phyloP scores from a whole-genome alignment of 2,888 invertebrate genomes.

The Drosophila lacicola region DNA sequence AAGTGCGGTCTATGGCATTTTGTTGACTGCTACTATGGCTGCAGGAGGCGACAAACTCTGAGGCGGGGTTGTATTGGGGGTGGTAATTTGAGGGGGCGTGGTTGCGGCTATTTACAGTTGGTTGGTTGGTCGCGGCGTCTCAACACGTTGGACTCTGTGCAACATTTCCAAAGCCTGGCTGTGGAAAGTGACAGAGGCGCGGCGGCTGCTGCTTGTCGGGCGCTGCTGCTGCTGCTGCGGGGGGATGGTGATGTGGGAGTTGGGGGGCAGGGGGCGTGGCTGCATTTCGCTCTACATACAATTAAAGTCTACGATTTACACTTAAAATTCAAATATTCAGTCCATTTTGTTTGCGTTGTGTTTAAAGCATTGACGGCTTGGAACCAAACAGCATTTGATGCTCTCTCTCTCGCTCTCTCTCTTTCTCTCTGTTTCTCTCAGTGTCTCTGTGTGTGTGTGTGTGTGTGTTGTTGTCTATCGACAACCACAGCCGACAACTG shows the following conservation, averaged over 20 bases:
- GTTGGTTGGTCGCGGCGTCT: constrained; percentile 29
- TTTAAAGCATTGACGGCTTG: constrained; percentile 83
- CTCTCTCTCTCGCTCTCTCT: constrained; percentile 56
- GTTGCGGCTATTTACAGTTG: constrained; percentile 64
- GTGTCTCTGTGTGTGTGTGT: constrained; percentile 1
- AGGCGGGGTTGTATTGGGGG: constrained; percentile 16
- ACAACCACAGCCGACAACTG: constrained; percentile 98
- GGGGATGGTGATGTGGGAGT: constrained; percentile 1
- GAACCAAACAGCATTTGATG: constrained; percentile 82
- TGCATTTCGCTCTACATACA: constrained; percentile 71
- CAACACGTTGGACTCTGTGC: constrained; percentile 43
- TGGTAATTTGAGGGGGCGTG: constrained; percentile 10
- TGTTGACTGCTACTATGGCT: constrained; percentile 54
- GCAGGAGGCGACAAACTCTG: constrained; percentile 31
- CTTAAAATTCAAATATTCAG: constrained; percentile 84
- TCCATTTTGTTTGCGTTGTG: constrained; percentile 84
- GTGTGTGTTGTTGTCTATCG: constrained; percentile 87
- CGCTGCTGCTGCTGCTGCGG: constrained; percentile 19
- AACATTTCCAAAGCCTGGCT: constrained; percentile 73
- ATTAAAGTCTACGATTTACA: constrained; percentile 83
- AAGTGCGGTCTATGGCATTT: constrained; percentile 55
- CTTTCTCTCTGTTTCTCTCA: constrained; percentile 22
- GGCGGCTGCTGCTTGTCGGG: constrained; percentile 19
- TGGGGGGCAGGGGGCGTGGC: constrained; percentile 16
- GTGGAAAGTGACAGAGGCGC: constrained; percentile 64